Conservation (phyloP, 2,888 invertebrate species). For the Watsonalla cultraria region DNA sequence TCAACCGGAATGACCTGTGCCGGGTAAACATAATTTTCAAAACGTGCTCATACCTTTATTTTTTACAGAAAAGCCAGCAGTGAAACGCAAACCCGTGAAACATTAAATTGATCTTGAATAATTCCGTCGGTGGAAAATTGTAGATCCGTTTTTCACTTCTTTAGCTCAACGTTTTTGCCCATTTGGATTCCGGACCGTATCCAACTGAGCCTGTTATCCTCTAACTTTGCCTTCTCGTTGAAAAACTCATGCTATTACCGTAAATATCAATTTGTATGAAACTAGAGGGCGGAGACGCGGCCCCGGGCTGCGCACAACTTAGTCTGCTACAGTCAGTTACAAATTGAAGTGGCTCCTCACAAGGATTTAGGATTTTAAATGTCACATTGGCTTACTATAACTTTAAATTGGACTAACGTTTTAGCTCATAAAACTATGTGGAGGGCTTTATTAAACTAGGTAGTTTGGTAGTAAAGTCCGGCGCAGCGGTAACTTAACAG, state of each 20-base stretch:
- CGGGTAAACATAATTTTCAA: slow-evolving; percentile 27
- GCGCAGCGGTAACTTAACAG: slow-evolving; percentile 13
- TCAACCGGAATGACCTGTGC: slow-evolving; percentile 12
- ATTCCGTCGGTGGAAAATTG: slow-evolving; percentile 52
- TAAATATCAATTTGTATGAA: slow-evolving; percentile 79
- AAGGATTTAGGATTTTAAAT: slow-evolving; percentile 58
- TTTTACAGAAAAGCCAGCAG: slow-evolving; percentile 25
- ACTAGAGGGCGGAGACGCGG: slow-evolving; percentile 64
- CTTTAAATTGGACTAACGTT: slow-evolving; percentile 46
- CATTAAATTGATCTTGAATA: slow-evolving; percentile 61
- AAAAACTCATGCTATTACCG: slow-evolving; percentile 76
- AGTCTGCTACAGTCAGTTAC: slow-evolving; percentile 54
- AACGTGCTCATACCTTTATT: slow-evolving; percentile 22
- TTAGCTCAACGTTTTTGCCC: slow-evolving; percentile 60
- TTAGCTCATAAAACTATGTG: slow-evolving; percentile 28
- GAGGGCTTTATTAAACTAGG: slow-evolving; percentile 13
- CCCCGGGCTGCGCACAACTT: slow-evolving; percentile 47
- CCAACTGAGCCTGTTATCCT: slow-evolving; percentile 69
- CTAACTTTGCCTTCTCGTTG: slow-evolving; percentile 65
- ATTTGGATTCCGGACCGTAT: slow-evolving; percentile 63
- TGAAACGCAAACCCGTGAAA: slow-evolving; percentile 45
- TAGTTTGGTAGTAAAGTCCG: slow-evolving; percentile 11
- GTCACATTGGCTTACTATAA: slow-evolving; percentile 39
- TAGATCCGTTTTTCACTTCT: slow-evolving; percentile 63
- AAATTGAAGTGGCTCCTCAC: slow-evolving; percentile 63